Evolutionary conservation across 2,797 vertebrate species (phyloP), one percentile per base, ranked within the genome.

Genomic region (Micrastur ruficollis): DNA sequence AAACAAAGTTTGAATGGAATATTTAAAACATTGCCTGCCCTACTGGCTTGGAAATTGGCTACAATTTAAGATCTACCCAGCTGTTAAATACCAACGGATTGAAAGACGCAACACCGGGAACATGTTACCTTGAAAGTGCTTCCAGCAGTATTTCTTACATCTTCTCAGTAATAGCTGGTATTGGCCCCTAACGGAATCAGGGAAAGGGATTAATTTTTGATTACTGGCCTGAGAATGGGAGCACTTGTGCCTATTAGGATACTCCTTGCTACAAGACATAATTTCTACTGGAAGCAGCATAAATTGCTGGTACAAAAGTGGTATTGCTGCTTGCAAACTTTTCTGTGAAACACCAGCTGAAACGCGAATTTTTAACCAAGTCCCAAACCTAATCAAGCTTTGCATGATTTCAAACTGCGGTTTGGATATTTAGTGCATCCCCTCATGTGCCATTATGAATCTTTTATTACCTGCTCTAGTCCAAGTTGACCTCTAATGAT

Each of bases 401-500:
- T 83, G 63, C 71, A 58, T 59, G 61, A 78, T 81, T 93, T 96
- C 71, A 73, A 49, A 63, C 50, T 91, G 90, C 5, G 12, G 72
- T 89, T 82, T 89, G 78, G 81, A 44, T 90, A 81, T 95, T 95
- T 89, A 82, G 71, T 38, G n/a, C 88, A 56, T 89, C 86, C 86
- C 73, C 83, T 80, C 81, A 71, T 89, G 96, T 93, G 88, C 86
- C 27, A 14, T 92, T 92, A 96, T 89, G 94, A 95, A 95, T 95
- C 74, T 91, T 93, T 95, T 89, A 93, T 95, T 92, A 74, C 74
- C 87, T 74, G 38, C 68, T 86, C 7, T 76, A 74, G 81, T 81
- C 86, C 3, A 18, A 85, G 55, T 50, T 96, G 94, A 91, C 96
- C 93, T 95, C 93, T 95, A 93, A 94, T 92, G 83, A 94, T 93